phyloP scores from a whole-genome alignment of 1,140 invertebrate species.

The Drosophila erecta region DNA sequence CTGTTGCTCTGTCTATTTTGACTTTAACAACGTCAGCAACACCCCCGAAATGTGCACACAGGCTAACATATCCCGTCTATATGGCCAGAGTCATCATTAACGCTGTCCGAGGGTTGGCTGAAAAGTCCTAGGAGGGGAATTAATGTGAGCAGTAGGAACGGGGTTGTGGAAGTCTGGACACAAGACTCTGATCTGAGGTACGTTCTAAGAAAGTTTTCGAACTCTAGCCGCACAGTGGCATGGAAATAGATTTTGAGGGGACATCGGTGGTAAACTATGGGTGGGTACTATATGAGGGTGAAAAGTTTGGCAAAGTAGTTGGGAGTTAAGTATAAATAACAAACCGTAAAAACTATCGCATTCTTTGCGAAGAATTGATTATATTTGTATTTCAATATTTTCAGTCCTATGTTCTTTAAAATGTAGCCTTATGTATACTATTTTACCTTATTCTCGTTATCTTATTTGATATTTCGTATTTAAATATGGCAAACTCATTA shows the following conservation, averaged over 20 bases:
- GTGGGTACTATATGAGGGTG: neutral
- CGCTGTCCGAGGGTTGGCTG: slow-evolving; percentile 70
- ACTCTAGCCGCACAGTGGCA: slow-evolving; percentile 7
- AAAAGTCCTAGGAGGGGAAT: slow-evolving; percentile 1
- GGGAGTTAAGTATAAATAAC: neutral
- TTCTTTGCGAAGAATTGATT: too few relatives aligned
- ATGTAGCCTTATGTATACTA: too few relatives aligned
- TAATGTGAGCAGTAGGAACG: neutral
- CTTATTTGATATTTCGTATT: neutral
- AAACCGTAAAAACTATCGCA: too few relatives aligned
- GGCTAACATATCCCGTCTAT: slow-evolving; percentile 23
- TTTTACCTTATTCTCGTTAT: too few relatives aligned
- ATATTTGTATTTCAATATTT: too few relatives aligned
- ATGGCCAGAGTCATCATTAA: slow-evolving; percentile 65
- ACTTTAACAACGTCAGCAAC: slow-evolving; percentile 80
- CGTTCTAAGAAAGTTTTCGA: slow-evolving; percentile 11
- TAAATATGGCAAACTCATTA: neutral
- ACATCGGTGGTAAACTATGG: neutral
- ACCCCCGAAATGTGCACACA: slow-evolving; percentile 59
- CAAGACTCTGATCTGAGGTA: slow-evolving; percentile 12
- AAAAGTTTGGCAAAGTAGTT: neutral
- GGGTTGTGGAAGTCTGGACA: slow-evolving; percentile 7
- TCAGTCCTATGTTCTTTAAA: too few relatives aligned
- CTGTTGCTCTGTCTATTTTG: slow-evolving; percentile 69
- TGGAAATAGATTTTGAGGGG: neutral